Evolutionary conservation across 2,113 vertebrate species (phyloP).

Genomic region (Picathartes gymnocephalus): DNA sequence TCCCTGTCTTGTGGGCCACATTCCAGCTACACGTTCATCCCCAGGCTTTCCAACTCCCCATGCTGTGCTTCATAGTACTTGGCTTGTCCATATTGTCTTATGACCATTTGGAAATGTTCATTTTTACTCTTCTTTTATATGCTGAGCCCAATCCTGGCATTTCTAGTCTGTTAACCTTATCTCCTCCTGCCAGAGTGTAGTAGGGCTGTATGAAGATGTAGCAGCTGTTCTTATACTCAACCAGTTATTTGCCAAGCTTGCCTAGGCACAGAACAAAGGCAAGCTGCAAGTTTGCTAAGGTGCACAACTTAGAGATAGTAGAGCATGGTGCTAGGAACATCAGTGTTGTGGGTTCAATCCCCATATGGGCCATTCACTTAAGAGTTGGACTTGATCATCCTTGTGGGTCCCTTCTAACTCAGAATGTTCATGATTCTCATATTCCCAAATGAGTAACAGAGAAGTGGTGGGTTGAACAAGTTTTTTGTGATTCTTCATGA

Average conservation of each 20-base stretch:
- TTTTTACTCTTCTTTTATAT: not conserved
- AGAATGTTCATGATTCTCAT: not conserved
- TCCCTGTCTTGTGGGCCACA: not conserved
- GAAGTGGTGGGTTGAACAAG: not conserved
- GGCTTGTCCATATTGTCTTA: not conserved
- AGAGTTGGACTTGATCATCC: not conserved
- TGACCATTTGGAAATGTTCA: not conserved
- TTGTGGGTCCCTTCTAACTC: not conserved
- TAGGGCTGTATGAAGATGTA: not conserved
- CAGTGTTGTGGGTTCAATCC: not conserved
- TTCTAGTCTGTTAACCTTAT: not conserved
- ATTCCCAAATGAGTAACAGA: not conserved
- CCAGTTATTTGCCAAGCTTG: not conserved
- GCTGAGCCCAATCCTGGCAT: not conserved
- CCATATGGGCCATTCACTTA: not conserved
- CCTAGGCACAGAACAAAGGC: not conserved
- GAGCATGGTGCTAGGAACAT: not conserved
- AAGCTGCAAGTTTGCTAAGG: not conserved
- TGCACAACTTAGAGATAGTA: not conserved
- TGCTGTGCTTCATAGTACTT: not conserved
- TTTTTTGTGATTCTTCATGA: not conserved
- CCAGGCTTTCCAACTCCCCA: not conserved
- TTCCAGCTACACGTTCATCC: not conserved
- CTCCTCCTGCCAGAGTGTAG: not conserved
- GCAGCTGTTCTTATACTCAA: not conserved